Base-by-base conservation (phyloP, 2,797 vertebrate genomes). In the Pseudopleuronectes americanus region DNA sequence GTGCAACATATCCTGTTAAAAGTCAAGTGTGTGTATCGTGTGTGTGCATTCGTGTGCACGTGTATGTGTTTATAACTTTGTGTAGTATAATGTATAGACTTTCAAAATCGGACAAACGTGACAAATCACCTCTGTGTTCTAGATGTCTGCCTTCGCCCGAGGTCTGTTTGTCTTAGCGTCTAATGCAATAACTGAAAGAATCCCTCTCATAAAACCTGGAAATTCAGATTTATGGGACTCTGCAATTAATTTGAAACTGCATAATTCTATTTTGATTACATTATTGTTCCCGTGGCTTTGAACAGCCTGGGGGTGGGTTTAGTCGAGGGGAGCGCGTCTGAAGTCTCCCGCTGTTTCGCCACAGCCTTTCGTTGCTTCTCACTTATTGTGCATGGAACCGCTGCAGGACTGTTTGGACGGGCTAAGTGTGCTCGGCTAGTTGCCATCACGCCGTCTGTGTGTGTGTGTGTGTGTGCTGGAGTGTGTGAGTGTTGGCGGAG, bases 241-340 rank as follows among this genome's bases (percentile, higher is more conserved):
- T 72, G 71, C 75, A 77, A 87, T 91, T 90, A 84, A 92, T 91
- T 77, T 74, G 58, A 90, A 84, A 84, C 76, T 47, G 66, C 69
- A 86, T 88, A 66, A 88, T 86, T 82, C 69, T 90, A 43, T 91
- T 90, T 88, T 86, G 79, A 87, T 79, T 80, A 66, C 82, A 77
- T 90, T 87, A 78, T 81, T 84, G 63, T 80, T 86, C 36, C 59
- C 78, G 71, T 72, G 71, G 68, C 70, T 90, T 85, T 89, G 84
- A 86, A 79, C 56, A 16, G 75, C 74, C 62, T 55, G 65, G 79
- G 83, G 68, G 63, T 57, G 57, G 62, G 76, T 77, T 71, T 58
- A 76, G 62, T 63, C 17, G 36, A 77, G 64, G 55, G 56, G 61
- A 74, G 77, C 28, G n/a, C 10, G 52, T 66, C 63, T 67, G 41